Evolutionary conservation across 2,888 invertebrate genomes (phyloP).

Genomic region (Euplagia quadripunctaria): DNA sequence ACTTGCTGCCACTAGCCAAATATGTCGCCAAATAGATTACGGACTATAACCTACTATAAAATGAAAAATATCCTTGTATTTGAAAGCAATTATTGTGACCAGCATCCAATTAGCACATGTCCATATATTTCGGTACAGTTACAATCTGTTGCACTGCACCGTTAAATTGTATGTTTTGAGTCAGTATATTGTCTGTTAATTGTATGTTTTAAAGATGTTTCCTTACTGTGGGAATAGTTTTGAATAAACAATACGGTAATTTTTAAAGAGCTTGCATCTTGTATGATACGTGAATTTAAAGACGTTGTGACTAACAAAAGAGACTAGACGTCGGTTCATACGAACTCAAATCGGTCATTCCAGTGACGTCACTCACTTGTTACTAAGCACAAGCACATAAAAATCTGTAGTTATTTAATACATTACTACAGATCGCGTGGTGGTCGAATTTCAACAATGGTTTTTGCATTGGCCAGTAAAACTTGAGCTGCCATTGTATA

Average conservation of each 20-base stretch:
- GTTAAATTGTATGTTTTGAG: background rate
- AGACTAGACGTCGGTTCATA: background rate
- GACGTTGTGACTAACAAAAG: background rate
- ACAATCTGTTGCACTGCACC: background rate
- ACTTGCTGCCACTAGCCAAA: no score
- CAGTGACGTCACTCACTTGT: background rate
- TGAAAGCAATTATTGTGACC: no score
- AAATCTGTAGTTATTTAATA: no score
- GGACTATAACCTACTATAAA: no score
- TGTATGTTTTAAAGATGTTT: conserved; percentile 3
- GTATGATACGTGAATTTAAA: background rate
- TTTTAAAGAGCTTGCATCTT: background rate
- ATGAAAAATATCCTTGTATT: no score
- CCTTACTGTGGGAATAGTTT: conserved; percentile 1
- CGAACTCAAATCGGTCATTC: background rate
- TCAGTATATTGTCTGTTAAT: background rate
- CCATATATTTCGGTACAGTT: background rate
- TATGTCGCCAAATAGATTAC: no score
- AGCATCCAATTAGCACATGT: background rate
- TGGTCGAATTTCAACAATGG: no score
- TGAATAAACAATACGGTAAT: background rate
- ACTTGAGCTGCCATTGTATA: no score
- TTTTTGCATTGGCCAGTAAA: no score
- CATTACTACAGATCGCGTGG: no score
- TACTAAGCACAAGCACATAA: background rate